A percentile compares a stretch with the other conserved stretches of the same genome.
Evolutionary conservation across 2,113 vertebrate species (phyloP).

Genomic region (Mobula birostris): DNA sequence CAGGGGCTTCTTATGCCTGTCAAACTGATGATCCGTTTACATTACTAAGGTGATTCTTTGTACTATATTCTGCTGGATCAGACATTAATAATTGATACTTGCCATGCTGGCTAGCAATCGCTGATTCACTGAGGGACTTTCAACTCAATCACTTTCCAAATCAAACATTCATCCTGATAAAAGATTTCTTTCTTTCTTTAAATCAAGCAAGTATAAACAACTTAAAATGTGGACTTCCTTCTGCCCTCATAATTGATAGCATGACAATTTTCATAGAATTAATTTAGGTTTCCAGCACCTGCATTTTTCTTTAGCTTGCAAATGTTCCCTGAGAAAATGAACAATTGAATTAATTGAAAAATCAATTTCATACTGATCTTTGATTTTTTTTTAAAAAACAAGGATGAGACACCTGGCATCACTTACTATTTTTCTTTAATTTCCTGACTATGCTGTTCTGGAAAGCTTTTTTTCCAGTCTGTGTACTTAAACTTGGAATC

Average conservation of each 20-base stretch:
- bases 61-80: neutral
- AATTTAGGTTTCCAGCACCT: no score
- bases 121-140: neutral
- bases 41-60: neutral
- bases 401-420: neutral
- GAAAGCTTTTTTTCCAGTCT: neutral
- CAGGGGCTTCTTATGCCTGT: neutral
- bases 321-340: neutral
- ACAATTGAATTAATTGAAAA: neutral
- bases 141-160: conserved; percentile 18
- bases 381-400: no score
- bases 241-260: neutral
- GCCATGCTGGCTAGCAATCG: neutral
- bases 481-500: neutral
- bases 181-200: neutral
- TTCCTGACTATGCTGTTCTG: neutral
- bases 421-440: neutral
- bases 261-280: neutral
- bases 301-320: no score
- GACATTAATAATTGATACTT: neutral
- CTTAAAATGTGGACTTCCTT: neutral
- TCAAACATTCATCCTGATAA: conserved; percentile 1
- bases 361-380: neutral
- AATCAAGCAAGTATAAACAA: neutral
- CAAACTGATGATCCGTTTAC: neutral